A percentile compares a stretch with the other conserved stretches of the same genome.
Conservation (phyloP, 1,140 invertebrate genomes). For the Sitophilus oryzae region DNA sequence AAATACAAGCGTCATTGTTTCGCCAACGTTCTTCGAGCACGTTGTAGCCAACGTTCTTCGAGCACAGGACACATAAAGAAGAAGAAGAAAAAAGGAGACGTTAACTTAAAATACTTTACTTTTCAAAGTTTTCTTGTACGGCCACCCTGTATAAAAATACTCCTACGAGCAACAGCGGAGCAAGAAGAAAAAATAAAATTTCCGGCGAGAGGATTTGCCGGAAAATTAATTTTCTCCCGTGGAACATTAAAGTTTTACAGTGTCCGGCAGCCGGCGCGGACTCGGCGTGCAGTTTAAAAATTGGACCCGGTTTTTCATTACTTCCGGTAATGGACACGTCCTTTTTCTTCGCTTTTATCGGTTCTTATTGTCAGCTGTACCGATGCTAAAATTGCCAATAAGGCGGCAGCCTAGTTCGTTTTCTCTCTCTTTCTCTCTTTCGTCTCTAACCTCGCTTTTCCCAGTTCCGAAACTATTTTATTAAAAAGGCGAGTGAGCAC, state of each 20-base stretch:
- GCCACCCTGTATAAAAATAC: too few relatives aligned
- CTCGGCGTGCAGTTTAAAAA: too few relatives aligned
- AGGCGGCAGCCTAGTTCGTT: too few relatives aligned
- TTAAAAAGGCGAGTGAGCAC: conserved; percentile 3
- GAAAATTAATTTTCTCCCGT: neutral
- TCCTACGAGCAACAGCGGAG: too few relatives aligned
- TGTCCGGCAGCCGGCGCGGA: neutral
- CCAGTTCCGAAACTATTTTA: conserved; percentile 19
- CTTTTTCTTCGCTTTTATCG: conserved; percentile 10
- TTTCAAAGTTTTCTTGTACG: too few relatives aligned
- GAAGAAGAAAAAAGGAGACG: too few relatives aligned
- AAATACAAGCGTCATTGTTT: too few relatives aligned
- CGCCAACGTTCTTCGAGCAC: too few relatives aligned
- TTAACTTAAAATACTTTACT: too few relatives aligned
- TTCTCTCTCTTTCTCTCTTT: neutral
- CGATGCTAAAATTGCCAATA: conserved; percentile 20
- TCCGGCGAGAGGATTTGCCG: neutral
- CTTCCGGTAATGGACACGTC: conserved; percentile 17
- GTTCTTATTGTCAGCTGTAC: conserved; percentile 19
- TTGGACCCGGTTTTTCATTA: conserved; percentile 13
- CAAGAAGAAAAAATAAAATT: neutral
- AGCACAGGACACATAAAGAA: too few relatives aligned
- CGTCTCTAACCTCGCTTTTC: neutral
- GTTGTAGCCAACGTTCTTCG: too few relatives aligned
- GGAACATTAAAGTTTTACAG: neutral